Evolutionary conservation across 1,140 invertebrate genomes (phyloP).

Genomic region (Trachymyrmex cornetzi): DNA sequence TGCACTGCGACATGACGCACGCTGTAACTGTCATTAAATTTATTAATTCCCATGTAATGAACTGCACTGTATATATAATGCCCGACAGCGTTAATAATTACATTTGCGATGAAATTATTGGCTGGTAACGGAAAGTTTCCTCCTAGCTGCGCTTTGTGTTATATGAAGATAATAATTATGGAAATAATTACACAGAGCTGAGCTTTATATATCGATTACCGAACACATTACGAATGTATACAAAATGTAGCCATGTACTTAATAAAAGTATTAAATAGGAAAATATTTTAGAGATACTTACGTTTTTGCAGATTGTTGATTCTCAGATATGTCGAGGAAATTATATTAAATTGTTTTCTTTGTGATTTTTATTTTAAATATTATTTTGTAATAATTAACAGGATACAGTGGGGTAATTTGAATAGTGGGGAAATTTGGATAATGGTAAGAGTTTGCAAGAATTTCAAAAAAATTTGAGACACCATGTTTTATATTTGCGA

Average conservation of each 20-base stretch:
- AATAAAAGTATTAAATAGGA: conserved; percentile 6
- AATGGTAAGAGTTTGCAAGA: no score
- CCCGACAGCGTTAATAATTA: conserved; percentile 59
- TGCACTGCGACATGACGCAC: conserved; percentile 45
- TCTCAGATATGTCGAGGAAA: neutral
- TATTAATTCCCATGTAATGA: conserved; percentile 60
- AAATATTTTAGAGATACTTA: conserved; percentile 29
- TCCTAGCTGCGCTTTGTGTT: conserved; percentile 47
- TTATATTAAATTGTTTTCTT: neutral
- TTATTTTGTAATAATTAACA: neutral
- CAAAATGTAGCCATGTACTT: neutral
- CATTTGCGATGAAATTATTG: conserved; percentile 63
- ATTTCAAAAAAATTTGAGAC: no score
- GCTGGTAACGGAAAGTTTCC: conserved; percentile 53
- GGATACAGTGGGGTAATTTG: no score
- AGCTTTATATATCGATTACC: conserved; percentile 42
- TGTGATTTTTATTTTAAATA: neutral
- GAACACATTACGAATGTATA: neutral
- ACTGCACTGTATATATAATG: conserved; percentile 50
- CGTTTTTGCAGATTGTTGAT: conserved; percentile 13
- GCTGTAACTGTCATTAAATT: conserved; percentile 59
- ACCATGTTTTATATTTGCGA: no score
- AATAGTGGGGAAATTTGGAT: no score
- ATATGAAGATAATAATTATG: conserved; percentile 61
- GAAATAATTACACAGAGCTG: conserved; percentile 55